phyloP scores from a whole-genome alignment of 2,888 invertebrate genomes.

The Doris montereyensis region DNA sequence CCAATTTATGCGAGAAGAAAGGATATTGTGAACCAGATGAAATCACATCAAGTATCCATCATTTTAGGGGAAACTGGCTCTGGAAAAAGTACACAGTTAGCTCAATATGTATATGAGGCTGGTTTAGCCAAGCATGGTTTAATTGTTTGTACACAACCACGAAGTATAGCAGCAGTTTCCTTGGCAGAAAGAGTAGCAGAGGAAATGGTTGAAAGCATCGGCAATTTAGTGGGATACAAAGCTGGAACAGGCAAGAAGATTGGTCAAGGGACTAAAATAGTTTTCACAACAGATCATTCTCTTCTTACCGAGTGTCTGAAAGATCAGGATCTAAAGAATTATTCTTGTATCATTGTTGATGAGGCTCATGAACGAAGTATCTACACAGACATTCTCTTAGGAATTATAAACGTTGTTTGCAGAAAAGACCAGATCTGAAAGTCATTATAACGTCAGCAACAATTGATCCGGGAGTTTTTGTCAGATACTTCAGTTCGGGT shows the following conservation, averaged over 20 bases:
- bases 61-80: constrained; percentile 72
- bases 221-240: constrained; percentile 64
- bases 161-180: constrained; percentile 71
- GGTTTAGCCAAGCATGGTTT: constrained; percentile 53
- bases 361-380: constrained; percentile 73
- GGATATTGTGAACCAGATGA: constrained; percentile 57
- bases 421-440: constrained; percentile 60
- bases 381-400: constrained; percentile 70
- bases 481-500: constrained; percentile 62
- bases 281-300: constrained; percentile 70
- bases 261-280: constrained; percentile 57
- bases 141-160: constrained; percentile 72
- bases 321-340: constrained; percentile 56
- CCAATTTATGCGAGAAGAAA: constrained; percentile 66
- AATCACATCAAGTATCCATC: constrained; percentile 62
- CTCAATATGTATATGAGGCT: constrained; percentile 68
- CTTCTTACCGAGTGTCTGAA: constrained; percentile 68
- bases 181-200: constrained; percentile 69
- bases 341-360: constrained; percentile 68
- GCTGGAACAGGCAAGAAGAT: constrained; percentile 54
- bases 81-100: constrained; percentile 73
- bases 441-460: constrained; percentile 73
- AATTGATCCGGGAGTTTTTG: constrained; percentile 68
- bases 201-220: constrained; percentile 64
- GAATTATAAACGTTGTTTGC: constrained; percentile 67